phyloP scores from a whole-genome alignment of 2,888 invertebrate genomes.

The Loripinus fragilis region DNA sequence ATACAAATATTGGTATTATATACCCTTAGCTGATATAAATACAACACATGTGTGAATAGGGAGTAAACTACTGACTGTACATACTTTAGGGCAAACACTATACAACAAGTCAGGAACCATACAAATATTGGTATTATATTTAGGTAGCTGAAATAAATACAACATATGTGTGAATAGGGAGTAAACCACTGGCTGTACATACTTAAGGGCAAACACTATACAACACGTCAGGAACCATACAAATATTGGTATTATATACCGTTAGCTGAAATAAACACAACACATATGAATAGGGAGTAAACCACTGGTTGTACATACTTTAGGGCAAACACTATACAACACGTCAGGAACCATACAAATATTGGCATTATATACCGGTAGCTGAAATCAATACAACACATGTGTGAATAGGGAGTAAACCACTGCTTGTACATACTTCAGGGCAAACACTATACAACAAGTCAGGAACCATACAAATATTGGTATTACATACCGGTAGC shows the following conservation, averaged over 20 bases:
- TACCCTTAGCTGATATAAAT: slow-evolving; percentile 75
- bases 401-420: no score
- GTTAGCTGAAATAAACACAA: slow-evolving; percentile 67
- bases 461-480: slow-evolving; percentile 81
- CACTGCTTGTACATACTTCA: no score
- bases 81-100: no score
- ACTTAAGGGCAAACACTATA: no score
- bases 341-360: no score
- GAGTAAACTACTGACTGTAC: no score
- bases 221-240: slow-evolving; percentile 79
- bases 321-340: no score
- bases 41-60: slow-evolving; percentile 80
- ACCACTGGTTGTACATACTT: no score
- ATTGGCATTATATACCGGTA: no score
- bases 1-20: slow-evolving; percentile 81
- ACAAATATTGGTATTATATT: slow-evolving; percentile 82
- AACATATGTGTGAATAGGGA: slow-evolving; percentile 79
- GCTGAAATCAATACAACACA: no score
- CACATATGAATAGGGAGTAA: no score
- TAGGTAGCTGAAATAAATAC: slow-evolving; percentile 70
- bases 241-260: slow-evolving; percentile 81
- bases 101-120: slow-evolving; percentile 76
- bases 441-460: slow-evolving; percentile 78
- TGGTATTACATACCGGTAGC: slow-evolving; percentile 79
- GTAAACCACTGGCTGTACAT: no score